These are phyloP conservation scores for Candoia aspera DNA, from an alignment of 2,113 vertebrate genomes.

Conservation along the genomic window DNA sequence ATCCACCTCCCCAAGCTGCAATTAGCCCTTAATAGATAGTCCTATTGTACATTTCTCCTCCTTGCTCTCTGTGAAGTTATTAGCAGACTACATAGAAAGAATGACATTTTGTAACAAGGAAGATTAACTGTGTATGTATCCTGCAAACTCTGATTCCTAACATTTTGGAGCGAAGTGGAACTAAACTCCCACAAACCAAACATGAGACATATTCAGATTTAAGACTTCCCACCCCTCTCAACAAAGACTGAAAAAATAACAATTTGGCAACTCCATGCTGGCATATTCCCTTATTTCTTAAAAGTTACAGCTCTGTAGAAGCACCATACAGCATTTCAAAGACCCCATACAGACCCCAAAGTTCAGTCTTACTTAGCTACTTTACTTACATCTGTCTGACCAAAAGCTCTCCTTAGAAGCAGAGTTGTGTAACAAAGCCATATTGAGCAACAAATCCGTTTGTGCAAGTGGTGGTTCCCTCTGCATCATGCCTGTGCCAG, in stretches of 20 bases:
- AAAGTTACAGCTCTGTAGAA: neutral
- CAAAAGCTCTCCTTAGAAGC: fast-evolving
- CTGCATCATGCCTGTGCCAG: slow-evolving; percentile 58
- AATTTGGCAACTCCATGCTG: neutral
- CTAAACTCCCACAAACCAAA: neutral
- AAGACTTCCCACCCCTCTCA: neutral
- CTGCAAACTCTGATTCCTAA: neutral
- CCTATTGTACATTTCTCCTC: neutral
- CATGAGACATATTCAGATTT: neutral
- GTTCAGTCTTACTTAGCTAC: neutral
- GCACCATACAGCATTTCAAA: neutral
- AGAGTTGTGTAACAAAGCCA: slow-evolving; percentile 1
- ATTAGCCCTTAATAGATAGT: neutral
- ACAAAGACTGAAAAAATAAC: neutral
- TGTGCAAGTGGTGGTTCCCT: neutral
- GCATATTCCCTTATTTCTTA: neutral
- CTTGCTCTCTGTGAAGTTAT: neutral
- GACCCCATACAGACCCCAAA: neutral
- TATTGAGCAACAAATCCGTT: slow-evolving; percentile 5
- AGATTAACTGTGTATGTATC: neutral
- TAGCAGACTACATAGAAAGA: neutral
- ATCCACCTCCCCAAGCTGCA: neutral
- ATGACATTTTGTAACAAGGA: neutral
- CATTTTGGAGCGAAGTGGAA: neutral
- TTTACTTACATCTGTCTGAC: slow-evolving; percentile 31